phyloP scores from a whole-genome alignment of 2,797 vertebrate genomes.

The Melopsittacus undulatus region DNA sequence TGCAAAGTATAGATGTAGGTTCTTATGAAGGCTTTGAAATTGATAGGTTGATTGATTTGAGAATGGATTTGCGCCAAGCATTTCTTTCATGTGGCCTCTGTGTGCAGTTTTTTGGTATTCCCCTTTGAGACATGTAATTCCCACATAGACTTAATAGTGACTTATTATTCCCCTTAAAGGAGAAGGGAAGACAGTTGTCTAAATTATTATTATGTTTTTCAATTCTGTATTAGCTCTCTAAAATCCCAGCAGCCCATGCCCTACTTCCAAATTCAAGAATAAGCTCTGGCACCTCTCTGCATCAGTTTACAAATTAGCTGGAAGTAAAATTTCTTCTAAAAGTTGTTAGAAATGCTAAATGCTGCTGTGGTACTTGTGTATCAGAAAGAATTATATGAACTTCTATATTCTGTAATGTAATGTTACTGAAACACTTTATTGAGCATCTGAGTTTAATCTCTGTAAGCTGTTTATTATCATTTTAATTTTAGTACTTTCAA shows the following conservation, averaged over 20 bases:
- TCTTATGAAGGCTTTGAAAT: not conserved
- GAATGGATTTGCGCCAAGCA: not conserved
- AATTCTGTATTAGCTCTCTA: not conserved
- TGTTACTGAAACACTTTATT: constrained; percentile 32
- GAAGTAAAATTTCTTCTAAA: constrained; percentile 26
- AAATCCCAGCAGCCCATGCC: not conserved
- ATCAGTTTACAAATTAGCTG: not conserved
- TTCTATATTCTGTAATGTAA: not conserved
- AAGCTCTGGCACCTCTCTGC: not conserved
- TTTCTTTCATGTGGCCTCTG: not conserved
- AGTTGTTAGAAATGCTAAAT: not conserved
- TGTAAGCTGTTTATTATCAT: constrained; percentile 8
- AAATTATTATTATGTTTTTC: not conserved
- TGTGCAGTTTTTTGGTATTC: not conserved
- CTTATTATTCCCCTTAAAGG: not conserved
- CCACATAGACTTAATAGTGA: not conserved
- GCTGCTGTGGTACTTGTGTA: not conserved
- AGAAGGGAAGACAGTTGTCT: not conserved
- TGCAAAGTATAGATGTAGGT: not conserved
- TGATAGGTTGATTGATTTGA: not conserved
- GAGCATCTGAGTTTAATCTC: constrained; percentile 38
- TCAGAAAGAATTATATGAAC: not conserved
- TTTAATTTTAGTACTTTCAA: constrained; percentile 39
- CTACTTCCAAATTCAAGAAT: not conserved
- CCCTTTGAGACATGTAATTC: not conserved